Evolutionary conservation across 2,113 vertebrate genomes (phyloP).

Genomic region (Indicator maculatus): DNA sequence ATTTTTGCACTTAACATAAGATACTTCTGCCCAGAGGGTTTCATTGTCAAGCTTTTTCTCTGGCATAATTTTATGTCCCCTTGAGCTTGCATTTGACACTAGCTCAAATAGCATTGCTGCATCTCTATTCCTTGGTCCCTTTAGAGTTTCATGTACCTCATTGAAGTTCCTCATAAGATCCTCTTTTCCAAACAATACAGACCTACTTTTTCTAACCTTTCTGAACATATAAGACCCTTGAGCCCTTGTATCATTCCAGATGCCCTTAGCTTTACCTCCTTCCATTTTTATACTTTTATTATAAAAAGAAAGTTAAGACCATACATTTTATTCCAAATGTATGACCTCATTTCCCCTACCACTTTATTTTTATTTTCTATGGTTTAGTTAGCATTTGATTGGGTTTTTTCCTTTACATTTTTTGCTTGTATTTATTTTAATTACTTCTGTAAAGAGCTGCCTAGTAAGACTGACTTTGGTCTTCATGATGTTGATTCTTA

Average conservation of each 20-base stretch:
- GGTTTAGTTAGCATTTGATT: not conserved
- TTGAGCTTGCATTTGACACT: slow-evolving; percentile 6
- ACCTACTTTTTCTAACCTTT: slow-evolving; percentile 28
- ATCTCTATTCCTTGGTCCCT: not conserved
- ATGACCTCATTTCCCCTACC: not conserved
- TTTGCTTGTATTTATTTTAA: not conserved
- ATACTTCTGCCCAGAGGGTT: not conserved
- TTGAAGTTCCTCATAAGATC: not conserved
- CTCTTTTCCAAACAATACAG: slow-evolving; percentile 26
- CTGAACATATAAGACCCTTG: not conserved
- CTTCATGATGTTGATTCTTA: not conserved
- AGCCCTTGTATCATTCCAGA: not conserved
- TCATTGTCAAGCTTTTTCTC: not conserved
- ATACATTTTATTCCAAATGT: not conserved
- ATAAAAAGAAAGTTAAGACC: not conserved
- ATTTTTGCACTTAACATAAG: not conserved
- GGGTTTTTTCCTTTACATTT: not conserved
- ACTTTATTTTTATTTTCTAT: not conserved
- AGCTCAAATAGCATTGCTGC: not conserved
- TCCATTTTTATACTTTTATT: not conserved
- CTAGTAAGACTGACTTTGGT: not conserved
- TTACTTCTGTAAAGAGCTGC: not conserved
- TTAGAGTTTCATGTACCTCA: not conserved
- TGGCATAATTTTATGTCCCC: not conserved
- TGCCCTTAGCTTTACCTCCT: not conserved